phyloP scores from a whole-genome alignment of 2,113 vertebrate genomes.

The Xiphophorus maculatus region DNA sequence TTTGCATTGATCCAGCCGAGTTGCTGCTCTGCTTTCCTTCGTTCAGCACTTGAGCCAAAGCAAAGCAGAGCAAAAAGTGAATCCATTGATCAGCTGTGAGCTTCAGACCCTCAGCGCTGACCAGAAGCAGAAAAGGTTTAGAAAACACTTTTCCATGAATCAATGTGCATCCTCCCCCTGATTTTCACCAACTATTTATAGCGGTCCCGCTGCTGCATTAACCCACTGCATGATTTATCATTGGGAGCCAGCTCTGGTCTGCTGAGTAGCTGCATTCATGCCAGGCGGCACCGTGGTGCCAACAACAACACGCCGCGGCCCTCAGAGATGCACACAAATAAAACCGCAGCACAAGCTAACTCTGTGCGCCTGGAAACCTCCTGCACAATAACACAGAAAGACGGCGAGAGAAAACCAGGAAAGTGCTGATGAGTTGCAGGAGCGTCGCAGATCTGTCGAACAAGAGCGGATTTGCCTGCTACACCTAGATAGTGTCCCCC shows the following conservation, averaged over 20 bases:
- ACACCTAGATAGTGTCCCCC: conserved; percentile 77
- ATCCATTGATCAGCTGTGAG: conserved; percentile 25
- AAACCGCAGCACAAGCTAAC: conserved; percentile 72
- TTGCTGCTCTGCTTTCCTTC: too few relatives aligned
- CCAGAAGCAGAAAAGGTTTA: conserved; percentile 49
- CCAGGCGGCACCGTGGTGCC: conserved; percentile 59
- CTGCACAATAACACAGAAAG: conserved; percentile 44
- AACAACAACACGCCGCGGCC: conserved; percentile 59
- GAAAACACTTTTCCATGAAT: conserved; percentile 39
- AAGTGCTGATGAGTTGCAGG: conserved; percentile 74
- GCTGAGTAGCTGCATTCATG: conserved; percentile 73
- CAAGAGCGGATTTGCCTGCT: conserved; percentile 81
- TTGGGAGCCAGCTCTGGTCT: conserved; percentile 68
- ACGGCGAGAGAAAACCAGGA: conserved; percentile 42
- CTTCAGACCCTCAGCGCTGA: conserved; percentile 38
- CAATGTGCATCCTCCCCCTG: conserved; percentile 46
- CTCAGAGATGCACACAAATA: conserved; percentile 66
- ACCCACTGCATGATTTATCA: conserved; percentile 74
- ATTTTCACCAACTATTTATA: conserved; percentile 69
- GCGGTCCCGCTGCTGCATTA: conserved; percentile 61
- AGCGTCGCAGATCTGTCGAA: conserved; percentile 67
- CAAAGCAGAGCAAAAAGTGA: not conserved
- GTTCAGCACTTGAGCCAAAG: too few relatives aligned
- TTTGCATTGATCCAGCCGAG: too few relatives aligned
- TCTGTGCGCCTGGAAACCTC: conserved; percentile 56